Evolutionary conservation across 1,140 invertebrate genomes (phyloP), one percentile per base, ranked within the genome.

Genomic region (Polypedilum vanderplanki): DNA sequence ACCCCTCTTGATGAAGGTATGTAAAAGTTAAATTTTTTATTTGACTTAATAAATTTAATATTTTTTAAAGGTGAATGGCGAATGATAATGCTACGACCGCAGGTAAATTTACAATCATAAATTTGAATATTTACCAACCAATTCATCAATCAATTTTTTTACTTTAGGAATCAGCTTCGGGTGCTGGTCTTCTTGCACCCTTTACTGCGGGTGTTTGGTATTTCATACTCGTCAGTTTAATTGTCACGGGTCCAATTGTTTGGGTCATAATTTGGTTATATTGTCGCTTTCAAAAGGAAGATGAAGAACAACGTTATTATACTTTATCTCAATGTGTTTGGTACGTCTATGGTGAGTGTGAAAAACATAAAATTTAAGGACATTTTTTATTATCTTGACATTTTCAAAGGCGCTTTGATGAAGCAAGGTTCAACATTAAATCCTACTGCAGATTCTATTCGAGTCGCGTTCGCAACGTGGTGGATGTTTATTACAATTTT

Each of bases 401-500:
- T 18, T 18, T 18, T 70, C n/a, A 70, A 20, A 70, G 65, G 65
- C 17, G 92, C 93, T 12, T 84, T 94, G n/a, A 88, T 95, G 83
- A 94, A 94, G 78, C 93, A 95, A 83, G 93, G 93, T 40, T 91
- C 91, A 22, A 90, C 88, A 0, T 82, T 93, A n/a, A 86, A 88
- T 57, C 92, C 93, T 8, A 86, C 87, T 75, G 88, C 90, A 94
- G 93, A 94, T 83, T 91, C 92, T 10, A 90, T 91, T 1, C 84
- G 93, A 57, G 83, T 96, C 33, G 83, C 95, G 3, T 95, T 95
- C 81, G 92, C 93, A 18, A 93, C 92, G 0, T 96, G 94, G 94
- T 95, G 93, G 93, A 87, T 96, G 73, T 95, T 94, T 80, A 92
- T 94, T 74, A 91, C 93, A 57, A 88, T 95, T 75, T 80, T 96